These are phyloP conservation scores for Meteorus cinctellus DNA, from an alignment of 2,888 invertebrate genomes.

Conservation along the genomic window DNA sequence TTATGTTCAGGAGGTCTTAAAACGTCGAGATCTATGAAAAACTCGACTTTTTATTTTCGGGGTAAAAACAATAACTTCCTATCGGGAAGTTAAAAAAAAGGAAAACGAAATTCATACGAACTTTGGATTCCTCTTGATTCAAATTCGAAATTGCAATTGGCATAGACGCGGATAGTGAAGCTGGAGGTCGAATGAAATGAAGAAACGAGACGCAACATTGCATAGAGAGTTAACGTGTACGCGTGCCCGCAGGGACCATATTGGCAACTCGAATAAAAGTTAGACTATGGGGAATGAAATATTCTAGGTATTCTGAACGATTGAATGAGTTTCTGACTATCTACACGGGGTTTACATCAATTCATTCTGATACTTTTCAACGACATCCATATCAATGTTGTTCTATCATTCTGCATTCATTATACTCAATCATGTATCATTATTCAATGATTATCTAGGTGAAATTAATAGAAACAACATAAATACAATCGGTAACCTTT, in stretches of 20 bases:
- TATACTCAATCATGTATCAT: neutral
- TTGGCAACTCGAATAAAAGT: slow-evolving; percentile 55
- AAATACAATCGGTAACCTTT: neutral
- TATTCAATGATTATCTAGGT: neutral
- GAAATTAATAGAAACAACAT: neutral
- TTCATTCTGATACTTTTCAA: slow-evolving; percentile 21
- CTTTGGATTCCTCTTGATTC: slow-evolving; percentile 48
- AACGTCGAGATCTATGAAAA: no score
- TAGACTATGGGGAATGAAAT: slow-evolving; percentile 53
- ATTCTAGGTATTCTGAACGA: slow-evolving; percentile 51
- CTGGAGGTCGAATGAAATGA: neutral
- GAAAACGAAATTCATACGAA: neutral
- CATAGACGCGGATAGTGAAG: slow-evolving; percentile 15
- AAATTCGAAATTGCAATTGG: slow-evolving; percentile 49
- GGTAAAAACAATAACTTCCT: no score
- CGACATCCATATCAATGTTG: neutral
- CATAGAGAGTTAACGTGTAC: neutral
- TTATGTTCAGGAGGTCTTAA: no score
- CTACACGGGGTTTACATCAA: slow-evolving; percentile 47
- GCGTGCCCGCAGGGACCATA: slow-evolving; percentile 45
- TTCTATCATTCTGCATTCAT: slow-evolving; percentile 11
- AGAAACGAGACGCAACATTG: neutral
- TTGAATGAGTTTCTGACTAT: slow-evolving; percentile 55
- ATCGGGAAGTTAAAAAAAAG: no score
- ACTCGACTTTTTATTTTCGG: no score